Evolutionary conservation across 1,140 invertebrate species (phyloP).

Genomic region (Leptestheria dahalacensis): DNA sequence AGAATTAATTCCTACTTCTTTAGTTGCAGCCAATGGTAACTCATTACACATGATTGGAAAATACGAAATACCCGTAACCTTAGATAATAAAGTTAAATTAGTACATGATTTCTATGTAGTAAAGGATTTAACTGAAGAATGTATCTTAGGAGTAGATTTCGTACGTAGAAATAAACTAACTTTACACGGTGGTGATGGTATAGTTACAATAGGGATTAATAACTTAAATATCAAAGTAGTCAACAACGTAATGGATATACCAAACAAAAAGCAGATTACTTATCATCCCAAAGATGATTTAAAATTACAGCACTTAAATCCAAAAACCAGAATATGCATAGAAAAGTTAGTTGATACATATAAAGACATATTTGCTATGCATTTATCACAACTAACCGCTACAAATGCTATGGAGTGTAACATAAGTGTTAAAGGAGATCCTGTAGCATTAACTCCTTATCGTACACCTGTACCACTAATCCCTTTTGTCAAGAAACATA

Average conservation of each 20-base stretch:
- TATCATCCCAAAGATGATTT: not conserved
- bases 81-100: not conserved
- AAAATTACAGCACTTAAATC: not conserved
- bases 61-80: not conserved
- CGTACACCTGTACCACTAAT: not conserved
- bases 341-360: not conserved
- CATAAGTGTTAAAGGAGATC: not conserved
- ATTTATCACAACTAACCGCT: not conserved
- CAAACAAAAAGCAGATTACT: not conserved
- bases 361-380: not conserved
- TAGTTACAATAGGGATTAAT: not conserved
- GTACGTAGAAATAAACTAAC: not conserved
- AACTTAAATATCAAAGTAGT: not conserved
- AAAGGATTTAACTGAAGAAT: not conserved
- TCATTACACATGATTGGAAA: not conserved
- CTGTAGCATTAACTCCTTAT: not conserved
- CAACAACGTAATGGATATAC: not conserved
- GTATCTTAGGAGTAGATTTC: not conserved
- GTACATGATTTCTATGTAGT: not conserved
- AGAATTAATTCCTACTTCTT: not conserved
- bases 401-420: not conserved
- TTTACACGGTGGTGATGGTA: not conserved
- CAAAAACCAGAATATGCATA: not conserved
- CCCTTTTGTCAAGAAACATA: not conserved
- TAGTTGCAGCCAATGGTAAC: not conserved